phyloP scores from a whole-genome alignment of 2,888 invertebrate genomes.

The Acleris emargana region DNA sequence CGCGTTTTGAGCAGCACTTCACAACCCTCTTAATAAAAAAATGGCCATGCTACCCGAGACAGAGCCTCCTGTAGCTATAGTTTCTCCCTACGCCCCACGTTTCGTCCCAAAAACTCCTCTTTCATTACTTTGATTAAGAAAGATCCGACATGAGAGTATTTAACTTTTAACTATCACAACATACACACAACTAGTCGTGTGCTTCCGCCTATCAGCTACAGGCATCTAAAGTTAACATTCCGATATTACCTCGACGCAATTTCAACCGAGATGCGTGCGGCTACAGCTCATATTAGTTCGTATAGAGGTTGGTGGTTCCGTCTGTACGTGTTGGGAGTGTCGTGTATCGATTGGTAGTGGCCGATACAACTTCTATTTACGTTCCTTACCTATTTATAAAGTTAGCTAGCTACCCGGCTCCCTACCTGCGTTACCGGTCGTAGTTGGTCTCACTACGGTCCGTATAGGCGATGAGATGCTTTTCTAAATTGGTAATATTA shows the following conservation, averaged over 20 bases:
- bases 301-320: conserved; percentile 46
- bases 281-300: conserved; percentile 47
- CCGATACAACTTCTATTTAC: conserved; percentile 81
- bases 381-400: conserved; percentile 83
- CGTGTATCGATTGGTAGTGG: conserved; percentile 78
- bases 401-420: conserved; percentile 61
- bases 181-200: conserved; percentile 57
- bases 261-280: conserved; percentile 30
- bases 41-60: conserved; percentile 4
- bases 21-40: too few species aligned
- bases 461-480: conserved; percentile 31
- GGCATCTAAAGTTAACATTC: conserved; percentile 53
- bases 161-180: conserved; percentile 75
- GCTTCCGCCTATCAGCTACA: conserved; percentile 54
- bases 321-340: conserved; percentile 47
- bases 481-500: conserved; percentile 24
- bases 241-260: conserved; percentile 38
- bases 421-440: conserved; percentile 67
- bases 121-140: conserved; percentile 78
- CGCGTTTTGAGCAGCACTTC: too few species aligned
- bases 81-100: conserved; percentile 11
- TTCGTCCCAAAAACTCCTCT: conserved; percentile 57
- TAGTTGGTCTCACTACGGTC: conserved; percentile 43
- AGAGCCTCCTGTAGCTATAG: conserved; percentile 6
- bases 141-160: conserved; percentile 73